Base-by-base conservation (phyloP, 2,888 invertebrate species). In the Odontocolon sp. region DNA sequence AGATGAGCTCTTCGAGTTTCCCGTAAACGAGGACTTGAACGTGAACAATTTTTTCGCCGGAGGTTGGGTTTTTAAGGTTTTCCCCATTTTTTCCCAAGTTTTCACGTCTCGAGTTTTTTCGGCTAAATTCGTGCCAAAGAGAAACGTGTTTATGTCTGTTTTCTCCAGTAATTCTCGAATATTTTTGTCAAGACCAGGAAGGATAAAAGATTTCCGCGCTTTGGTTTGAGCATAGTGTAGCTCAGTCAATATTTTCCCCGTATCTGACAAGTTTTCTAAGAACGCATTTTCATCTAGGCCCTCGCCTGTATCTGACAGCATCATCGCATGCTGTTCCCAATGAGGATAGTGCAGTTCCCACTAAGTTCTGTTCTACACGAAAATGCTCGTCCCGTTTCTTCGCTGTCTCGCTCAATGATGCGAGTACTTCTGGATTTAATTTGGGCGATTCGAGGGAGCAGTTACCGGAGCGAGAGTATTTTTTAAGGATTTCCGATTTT, bases 381-480 rank as follows among this genome's bases (percentile, higher is more conserved):
- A 80, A 77, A 3, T 61, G 57, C 3, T 71, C 71, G 36, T 78
- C 78, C 52, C 78, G 66, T 33, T 77, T 80, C 5, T 31, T 23
- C 5, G 64, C 71, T 6, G 72, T 45, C 42, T 78, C 77, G 16
- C 73, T 77, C 5, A 78, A 11, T 9, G 70, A 36, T 4, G 56
- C 66, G 23, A 52, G 59, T 3, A 80, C 72, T 38, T 80, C 81
- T 9, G 42, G 56, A 36, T 80, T 80, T 9, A 63, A 54, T 45
- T 54, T 57, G 6, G 68, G 69, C n/a, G 77, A 75, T 8, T 81
- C 67, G 5, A 78, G 33, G 9, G 33, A 38, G 28, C 69, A 40
- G 42, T 77, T 81, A 1, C 75, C 70, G 16, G 71, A 61, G 33
- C 76, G 67, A 2, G 76, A 63, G 64, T 80, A 79, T 69, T 77